Base-by-base conservation (phyloP, 2,888 invertebrate genomes). In the Sesamia inferens region DNA sequence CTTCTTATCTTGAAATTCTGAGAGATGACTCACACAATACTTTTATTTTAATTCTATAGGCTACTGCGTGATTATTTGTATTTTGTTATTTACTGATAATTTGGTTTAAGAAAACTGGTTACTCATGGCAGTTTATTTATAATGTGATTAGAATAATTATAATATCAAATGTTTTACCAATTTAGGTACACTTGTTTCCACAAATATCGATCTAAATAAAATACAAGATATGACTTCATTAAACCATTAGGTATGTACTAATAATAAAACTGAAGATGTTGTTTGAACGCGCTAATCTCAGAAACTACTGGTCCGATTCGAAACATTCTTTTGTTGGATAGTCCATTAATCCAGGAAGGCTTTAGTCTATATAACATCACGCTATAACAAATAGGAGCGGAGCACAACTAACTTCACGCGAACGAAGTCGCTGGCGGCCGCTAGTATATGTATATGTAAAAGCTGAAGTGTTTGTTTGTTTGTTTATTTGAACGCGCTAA, bases 21-120 rank as follows among this genome's bases (percentile, higher is more conserved):
- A 63, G 64, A 68, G 54, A 66, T 79, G 72, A 55, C 42, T 68
- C 31, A 71, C 57, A 39, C 31, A 42, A 64, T 47, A 64, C 58
- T 24, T 31, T 47, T 58, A 54, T 58, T 78, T 65, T 19, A 39
- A 42, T 65, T 48, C 19, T 14, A 62, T 5, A 14, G 22, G 54
- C 62, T 66, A 62, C 63, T 67, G 44, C 57, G n/a, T 62, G 75
- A 62, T 39, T 44, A 10, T 14, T 5, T 24, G 16, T 22, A 31
- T 44, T 47, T 55, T 8, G 7, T 19, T 67, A 55, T 14, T 39
- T 39, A 39, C 39, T 39, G 39, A 7, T 11, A 14, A 58, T 72
- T 73, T 39, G 24, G 59, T 63, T 73, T 39, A n/a, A 51, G 10
- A 51, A 74, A 74, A 74, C 65, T 64, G n/a, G n/a, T n/a, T 0